Percentiles rank a stretch among this genome's conserved stretches.
phyloP scores from a whole-genome alignment of 2,113 vertebrate genomes.

The Oreotrochilus melanogaster region DNA sequence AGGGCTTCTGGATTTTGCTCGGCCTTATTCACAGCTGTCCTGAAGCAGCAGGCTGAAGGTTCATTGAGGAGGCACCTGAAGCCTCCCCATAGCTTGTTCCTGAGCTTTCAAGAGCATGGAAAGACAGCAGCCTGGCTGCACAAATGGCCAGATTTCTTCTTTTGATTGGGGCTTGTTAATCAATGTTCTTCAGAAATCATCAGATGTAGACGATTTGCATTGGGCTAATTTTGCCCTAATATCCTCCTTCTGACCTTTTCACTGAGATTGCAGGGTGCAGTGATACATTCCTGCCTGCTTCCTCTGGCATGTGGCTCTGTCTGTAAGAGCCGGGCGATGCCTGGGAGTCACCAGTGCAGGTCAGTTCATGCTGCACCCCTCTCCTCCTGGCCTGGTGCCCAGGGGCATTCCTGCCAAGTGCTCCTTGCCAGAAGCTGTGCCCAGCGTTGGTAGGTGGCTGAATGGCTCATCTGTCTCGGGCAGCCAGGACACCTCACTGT shows the following conservation, averaged over 20 bases:
- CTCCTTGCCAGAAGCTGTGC: neutral
- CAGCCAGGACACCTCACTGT: neutral
- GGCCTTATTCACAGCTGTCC: neutral
- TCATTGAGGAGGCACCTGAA: neutral
- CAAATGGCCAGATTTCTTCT: neutral
- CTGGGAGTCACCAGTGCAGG: neutral
- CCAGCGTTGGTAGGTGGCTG: neutral
- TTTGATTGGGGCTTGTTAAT: neutral
- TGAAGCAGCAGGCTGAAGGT: neutral
- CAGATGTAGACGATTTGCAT: neutral
- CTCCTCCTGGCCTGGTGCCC: neutral
- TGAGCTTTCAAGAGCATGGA: neutral
- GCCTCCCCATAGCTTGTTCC: fast-evolving
- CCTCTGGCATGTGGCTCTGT: fast-evolving
- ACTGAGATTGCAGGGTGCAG: neutral
- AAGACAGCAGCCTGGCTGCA: neutral
- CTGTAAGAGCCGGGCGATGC: neutral
- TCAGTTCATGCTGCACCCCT: neutral
- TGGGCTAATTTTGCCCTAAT: neutral
- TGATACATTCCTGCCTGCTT: neutral
- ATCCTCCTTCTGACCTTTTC: neutral
- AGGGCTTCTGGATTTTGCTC: neutral
- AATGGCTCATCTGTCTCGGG: neutral
- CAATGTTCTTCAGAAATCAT: neutral
- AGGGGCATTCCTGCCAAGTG: neutral